phyloP scores from a whole-genome alignment of 2,797 vertebrate species.

The Danio kyathit region DNA sequence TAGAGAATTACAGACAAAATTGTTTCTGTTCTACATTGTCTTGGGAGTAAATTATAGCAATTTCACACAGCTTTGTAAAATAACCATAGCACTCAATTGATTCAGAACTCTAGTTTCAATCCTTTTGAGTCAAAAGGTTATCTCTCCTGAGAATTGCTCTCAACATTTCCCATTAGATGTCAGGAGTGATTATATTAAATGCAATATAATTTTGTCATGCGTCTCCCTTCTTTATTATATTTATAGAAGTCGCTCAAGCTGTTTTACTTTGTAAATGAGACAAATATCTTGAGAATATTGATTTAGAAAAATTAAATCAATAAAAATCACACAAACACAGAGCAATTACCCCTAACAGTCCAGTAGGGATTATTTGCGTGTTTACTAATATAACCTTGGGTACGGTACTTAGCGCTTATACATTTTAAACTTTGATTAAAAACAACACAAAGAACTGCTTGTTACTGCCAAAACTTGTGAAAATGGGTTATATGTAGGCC shows the following conservation, averaged over 20 bases:
- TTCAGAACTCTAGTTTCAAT: conserved; percentile 38
- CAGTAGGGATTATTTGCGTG: conserved; percentile 31
- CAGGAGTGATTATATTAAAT: conserved; percentile 16
- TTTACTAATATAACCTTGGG: conserved; percentile 10
- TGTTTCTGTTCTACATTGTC: conserved; percentile 10
- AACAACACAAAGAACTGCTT: conserved; percentile 16
- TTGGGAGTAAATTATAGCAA: conserved; percentile 45
- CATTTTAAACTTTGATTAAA: conserved; percentile 27
- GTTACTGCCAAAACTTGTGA: conserved; percentile 7
- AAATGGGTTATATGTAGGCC: not conserved
- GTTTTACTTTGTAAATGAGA: conserved; percentile 10
- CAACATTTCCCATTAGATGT: not conserved
- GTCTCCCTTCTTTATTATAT: conserved; percentile 7
- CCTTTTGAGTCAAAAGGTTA: conserved; percentile 19
- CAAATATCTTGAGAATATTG: not conserved
- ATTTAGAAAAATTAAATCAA: not conserved
- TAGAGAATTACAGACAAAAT: conserved; percentile 7
- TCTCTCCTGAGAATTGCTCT: conserved; percentile 17
- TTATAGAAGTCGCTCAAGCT: conserved; percentile 22
- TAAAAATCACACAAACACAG: not conserved
- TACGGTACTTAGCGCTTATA: conserved; percentile 7
- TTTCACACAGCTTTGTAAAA: conserved; percentile 41
- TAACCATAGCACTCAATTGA: conserved; percentile 1
- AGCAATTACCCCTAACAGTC: conserved; percentile 42
- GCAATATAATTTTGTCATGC: conserved; percentile 5